Percentiles rank a stretch among this genome's conserved stretches.
Conservation (phyloP, 2,888 invertebrate genomes). For the Tipula unca region DNA sequence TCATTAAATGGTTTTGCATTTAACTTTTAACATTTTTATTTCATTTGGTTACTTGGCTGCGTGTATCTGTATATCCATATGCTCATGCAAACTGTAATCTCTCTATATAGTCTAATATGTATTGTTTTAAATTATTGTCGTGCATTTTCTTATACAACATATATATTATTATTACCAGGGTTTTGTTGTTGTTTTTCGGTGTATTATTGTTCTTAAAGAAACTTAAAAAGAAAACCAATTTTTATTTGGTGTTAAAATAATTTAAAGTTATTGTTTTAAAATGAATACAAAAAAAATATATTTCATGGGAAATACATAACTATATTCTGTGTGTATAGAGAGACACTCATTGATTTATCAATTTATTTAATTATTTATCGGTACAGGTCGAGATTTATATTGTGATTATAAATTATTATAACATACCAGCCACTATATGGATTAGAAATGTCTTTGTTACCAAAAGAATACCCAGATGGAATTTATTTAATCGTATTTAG, state of each 20-base stretch:
- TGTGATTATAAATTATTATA: too few species aligned
- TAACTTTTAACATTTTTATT: slow-evolving; percentile 14
- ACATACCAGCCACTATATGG: neutral
- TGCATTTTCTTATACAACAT: neutral
- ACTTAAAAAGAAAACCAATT: neutral
- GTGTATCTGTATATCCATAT: neutral
- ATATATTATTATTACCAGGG: neutral
- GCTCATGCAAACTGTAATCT: neutral
- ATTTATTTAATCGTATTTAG: neutral
- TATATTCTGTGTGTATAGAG: neutral
- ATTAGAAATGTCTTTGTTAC: neutral
- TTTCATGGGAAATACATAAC: neutral
- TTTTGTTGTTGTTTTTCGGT: neutral
- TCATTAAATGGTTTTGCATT: neutral
- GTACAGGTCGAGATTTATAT: neutral
- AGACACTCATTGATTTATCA: neutral
- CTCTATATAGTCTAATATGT: neutral
- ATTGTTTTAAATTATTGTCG: neutral
- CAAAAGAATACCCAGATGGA: neutral
- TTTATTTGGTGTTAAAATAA: slow-evolving; percentile 8
- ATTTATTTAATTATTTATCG: neutral
- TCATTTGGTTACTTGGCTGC: neutral
- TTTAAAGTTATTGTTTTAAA: slow-evolving; percentile 1
- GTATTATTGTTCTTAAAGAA: neutral
- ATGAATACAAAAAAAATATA: neutral